Conservation (phyloP, 2,888 invertebrate species). For the Apotomis turbidana region DNA sequence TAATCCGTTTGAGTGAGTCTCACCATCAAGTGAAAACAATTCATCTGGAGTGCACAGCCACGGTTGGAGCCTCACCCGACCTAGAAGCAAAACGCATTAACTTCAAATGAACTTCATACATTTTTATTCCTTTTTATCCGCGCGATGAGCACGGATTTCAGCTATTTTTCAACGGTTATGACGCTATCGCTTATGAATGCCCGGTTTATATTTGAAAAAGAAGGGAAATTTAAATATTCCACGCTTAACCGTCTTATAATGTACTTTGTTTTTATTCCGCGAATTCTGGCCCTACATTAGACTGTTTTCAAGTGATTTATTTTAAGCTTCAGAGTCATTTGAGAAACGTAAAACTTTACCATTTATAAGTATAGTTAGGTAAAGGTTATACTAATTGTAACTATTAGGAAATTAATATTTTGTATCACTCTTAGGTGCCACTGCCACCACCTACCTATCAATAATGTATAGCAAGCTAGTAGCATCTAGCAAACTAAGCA, state of each 20-base stretch:
- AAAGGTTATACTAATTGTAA: no score
- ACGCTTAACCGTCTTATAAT: slow-evolving; percentile 50
- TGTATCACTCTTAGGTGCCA: no score
- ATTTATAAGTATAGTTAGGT: no score
- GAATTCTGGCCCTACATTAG: no score
- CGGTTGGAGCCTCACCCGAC: slow-evolving; percentile 38
- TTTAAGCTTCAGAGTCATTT: background rate
- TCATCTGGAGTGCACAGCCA: slow-evolving; percentile 63
- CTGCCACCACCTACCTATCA: no score
- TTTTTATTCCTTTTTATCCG: background rate
- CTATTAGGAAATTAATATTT: no score
- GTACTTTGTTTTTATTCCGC: no score
- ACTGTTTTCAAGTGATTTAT: background rate
- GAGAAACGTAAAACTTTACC: background rate
- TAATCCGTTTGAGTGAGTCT: slow-evolving; percentile 49
- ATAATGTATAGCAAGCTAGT: no score
- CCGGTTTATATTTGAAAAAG: slow-evolving; percentile 74
- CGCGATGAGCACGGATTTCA: slow-evolving; percentile 64
- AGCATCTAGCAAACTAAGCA: no score
- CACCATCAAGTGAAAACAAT: slow-evolving; percentile 70
- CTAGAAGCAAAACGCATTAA: background rate
- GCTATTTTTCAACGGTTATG: slow-evolving; percentile 77
- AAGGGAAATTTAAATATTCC: slow-evolving; percentile 70
- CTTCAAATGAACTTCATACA: background rate
- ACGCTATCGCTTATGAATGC: slow-evolving; percentile 79